phyloP scores from a whole-genome alignment of 2,888 invertebrate genomes.

The Maniola hyperantus region DNA sequence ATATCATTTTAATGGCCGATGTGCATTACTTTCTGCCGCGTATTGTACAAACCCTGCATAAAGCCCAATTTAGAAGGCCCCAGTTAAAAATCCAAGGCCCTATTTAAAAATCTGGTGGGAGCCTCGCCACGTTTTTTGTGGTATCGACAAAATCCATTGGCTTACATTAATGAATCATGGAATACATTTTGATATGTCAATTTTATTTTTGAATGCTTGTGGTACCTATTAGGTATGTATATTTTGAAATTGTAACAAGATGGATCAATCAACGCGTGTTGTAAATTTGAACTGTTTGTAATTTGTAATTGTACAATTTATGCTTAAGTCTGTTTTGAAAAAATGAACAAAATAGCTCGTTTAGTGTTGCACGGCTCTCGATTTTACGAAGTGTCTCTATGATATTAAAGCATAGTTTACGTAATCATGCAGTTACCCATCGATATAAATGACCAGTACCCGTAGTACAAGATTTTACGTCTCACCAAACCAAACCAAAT shows the following conservation, averaged over 20 bases:
- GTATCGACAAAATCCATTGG: background rate
- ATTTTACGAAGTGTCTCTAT: constrained; percentile 26
- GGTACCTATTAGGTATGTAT: background rate
- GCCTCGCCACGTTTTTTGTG: background rate
- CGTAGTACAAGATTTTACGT: too few relatives aligned
- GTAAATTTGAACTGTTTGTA: constrained; percentile 26
- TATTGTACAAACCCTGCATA: too few relatives aligned
- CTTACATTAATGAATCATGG: background rate
- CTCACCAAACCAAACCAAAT: too few relatives aligned
- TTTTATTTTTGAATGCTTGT: constrained; percentile 13
- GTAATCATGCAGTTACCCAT: background rate
- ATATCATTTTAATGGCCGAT: too few relatives aligned
- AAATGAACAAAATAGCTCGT: constrained; percentile 27
- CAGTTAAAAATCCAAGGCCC: background rate
- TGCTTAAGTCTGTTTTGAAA: constrained; percentile 31
- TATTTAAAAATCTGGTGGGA: background rate
- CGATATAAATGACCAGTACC: too few relatives aligned
- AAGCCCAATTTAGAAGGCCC: background rate
- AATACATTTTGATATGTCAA: constrained; percentile 10
- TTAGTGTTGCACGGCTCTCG: constrained; percentile 39
- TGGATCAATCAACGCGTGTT: constrained; percentile 29
- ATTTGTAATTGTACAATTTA: constrained; percentile 35
- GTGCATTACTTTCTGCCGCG: too few relatives aligned
- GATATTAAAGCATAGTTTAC: constrained; percentile 28
- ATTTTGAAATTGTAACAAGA: constrained; percentile 37